Evolutionary conservation across 2,888 invertebrate genomes (phyloP).

Genomic region (Noctua janthe): DNA sequence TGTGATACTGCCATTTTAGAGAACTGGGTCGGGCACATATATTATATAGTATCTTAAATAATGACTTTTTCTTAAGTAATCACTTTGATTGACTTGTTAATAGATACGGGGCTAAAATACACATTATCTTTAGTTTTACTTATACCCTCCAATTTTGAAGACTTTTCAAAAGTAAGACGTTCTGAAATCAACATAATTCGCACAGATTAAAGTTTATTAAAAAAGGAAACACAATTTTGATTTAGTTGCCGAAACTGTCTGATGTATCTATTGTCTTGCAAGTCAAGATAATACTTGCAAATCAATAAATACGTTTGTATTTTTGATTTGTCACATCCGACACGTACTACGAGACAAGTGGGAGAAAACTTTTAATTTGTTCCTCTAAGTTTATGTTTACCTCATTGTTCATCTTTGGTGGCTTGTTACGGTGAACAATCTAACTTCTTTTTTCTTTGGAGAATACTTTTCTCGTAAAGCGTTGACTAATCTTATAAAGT

Average conservation of each 20-base stretch:
- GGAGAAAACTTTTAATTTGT: conserved; percentile 4
- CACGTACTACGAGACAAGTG: background rate
- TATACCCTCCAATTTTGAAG: no score
- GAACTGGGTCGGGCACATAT: no score
- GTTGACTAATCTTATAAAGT: background rate
- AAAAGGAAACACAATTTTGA: background rate
- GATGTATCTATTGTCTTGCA: background rate
- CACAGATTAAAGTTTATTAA: background rate
- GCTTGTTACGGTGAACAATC: conserved; percentile 3
- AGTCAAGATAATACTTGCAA: background rate
- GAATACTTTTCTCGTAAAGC: background rate
- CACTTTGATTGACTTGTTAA: no score
- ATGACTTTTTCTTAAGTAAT: no score
- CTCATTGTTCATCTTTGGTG: background rate
- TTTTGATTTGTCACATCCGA: conserved; percentile 3
- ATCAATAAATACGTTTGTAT: conserved; percentile 2
- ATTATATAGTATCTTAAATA: no score
- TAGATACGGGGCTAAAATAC: no score
- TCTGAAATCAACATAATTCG: background rate
- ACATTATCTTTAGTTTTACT: no score
- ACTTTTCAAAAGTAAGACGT: background rate
- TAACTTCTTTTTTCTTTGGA: background rate
- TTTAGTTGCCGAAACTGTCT: background rate
- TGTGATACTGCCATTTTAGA: no score
- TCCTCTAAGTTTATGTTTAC: background rate